phyloP scores from a whole-genome alignment of 2,888 invertebrate genomes.

The Sminthurinus aureus region DNA sequence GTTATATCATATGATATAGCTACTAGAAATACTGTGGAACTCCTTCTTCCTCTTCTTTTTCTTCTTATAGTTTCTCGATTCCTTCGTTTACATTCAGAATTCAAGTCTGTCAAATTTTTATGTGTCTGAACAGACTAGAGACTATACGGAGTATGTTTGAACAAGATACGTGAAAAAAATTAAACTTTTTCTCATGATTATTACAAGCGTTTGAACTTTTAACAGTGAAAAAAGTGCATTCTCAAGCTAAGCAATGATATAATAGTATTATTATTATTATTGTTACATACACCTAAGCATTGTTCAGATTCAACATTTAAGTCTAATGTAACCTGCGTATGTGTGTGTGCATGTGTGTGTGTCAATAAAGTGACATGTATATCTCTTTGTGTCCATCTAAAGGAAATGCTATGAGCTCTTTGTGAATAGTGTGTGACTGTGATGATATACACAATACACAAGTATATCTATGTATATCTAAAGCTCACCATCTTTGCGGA shows the following conservation, averaged over 20 bases:
- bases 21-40: not conserved
- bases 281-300: too few species aligned
- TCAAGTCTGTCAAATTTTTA: not conserved
- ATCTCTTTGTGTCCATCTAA: not conserved
- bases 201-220: not conserved
- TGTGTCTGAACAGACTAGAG: not conserved
- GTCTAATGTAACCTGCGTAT: not conserved
- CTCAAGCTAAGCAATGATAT: too few species aligned
- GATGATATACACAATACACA: not conserved
- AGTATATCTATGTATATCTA: not conserved
- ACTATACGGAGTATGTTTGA: not conserved
- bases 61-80: too few species aligned
- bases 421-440: not conserved
- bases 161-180: not conserved
- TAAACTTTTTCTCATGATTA: conserved; percentile 16
- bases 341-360: not conserved
- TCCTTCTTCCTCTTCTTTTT: not conserved
- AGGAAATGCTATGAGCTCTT: not conserved
- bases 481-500: not conserved
- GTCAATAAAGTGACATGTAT: not conserved
- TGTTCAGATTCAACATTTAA: too few species aligned
- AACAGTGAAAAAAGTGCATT: too few species aligned
- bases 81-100: not conserved
- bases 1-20: too few species aligned
- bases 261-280: too few species aligned